Base-by-base conservation (phyloP, 2,113 vertebrate species). In the Ellobius talpinus region DNA sequence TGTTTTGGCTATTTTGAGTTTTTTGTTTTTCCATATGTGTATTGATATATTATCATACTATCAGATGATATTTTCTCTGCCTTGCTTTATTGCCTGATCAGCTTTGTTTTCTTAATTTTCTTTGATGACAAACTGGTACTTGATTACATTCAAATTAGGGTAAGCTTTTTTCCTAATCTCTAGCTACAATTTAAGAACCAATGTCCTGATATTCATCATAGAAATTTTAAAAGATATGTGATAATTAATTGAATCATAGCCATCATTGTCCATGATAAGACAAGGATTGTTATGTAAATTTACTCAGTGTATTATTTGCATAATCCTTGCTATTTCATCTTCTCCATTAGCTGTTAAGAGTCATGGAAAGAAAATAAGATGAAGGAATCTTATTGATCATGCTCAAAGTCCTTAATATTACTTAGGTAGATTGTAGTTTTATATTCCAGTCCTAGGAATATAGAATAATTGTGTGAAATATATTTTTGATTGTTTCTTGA, bases 161-260 rank as follows among this genome's bases (percentile, higher is more conserved):
- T 52, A 82, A 81, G 39, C 0, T 5, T 82, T 55, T 76, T 16
- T 76, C 29, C 39, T 92, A 63, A 89, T 87, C 26, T 87, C 12
- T 29, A 81, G 36, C 85, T 94, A n/a, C 74, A 87, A 63, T 78
- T 94, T 78, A 72, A 87, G 16, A 65, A 58, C 6, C 89, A 94
- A 33, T 87, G 65, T 6, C 74, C 63, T 91, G 73, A 93, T 87
- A 89, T 93, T 58, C 2, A 52, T 47, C 29, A 39, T 39, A 39
- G 55, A 33, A 29, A 79, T 94, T 63, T 72, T 68, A 55, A 77
- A 96, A 73, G 63, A 90, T 42, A 50, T 82, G 87, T 74, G 26
- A 85, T 45, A 84, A 45, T 42, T 39, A 61, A 29, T 84, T 61
- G 29, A 3, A 61, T 7, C 55, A 84, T 42, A 6, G 12, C 4